Evolutionary conservation across 2,888 invertebrate genomes (phyloP).

Genomic region (Drosophila pseudotalamancana): DNA sequence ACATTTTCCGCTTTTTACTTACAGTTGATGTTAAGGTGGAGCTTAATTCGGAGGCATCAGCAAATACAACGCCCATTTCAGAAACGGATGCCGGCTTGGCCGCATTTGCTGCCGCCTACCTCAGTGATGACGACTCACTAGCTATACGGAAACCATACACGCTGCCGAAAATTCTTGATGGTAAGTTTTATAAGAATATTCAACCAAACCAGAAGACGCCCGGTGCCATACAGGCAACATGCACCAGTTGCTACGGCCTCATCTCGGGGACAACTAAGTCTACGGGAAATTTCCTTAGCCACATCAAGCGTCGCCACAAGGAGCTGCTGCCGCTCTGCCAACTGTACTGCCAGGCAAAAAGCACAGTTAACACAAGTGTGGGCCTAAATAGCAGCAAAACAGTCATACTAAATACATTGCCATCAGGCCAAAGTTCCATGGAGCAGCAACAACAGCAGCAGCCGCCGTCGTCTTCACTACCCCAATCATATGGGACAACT

Average conservation of each 20-base stretch:
- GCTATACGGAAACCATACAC: constrained; percentile 65
- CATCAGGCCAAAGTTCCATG: constrained; percentile 17
- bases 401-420: constrained; percentile 1
- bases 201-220: constrained; percentile 80
- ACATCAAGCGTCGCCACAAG: constrained; percentile 80
- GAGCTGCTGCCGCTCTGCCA: constrained; percentile 74
- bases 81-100: constrained; percentile 31
- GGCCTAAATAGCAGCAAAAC: constrained; percentile 15
- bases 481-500: constrained; percentile 5
- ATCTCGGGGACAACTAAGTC: constrained; percentile 82
- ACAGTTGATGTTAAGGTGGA: constrained; percentile 64
- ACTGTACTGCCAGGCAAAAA: constrained; percentile 76
- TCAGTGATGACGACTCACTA: constrained; percentile 63
- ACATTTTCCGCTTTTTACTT: constrained; percentile 27
- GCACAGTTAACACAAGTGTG: constrained; percentile 11
- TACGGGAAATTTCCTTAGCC: constrained; percentile 81
- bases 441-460: constrained; percentile 29
- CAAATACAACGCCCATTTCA: constrained; percentile 24
- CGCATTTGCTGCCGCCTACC: constrained; percentile 31
- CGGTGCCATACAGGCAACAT: constrained; percentile 82
- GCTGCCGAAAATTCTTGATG: constrained; percentile 81
- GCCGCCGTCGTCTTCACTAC: constrained; percentile 17
- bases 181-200: constrained; percentile 81
- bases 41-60: constrained; percentile 13
- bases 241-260: constrained; percentile 76